A percentile compares a stretch with the other conserved stretches of the same genome.
phyloP scores from a whole-genome alignment of 2,888 invertebrate genomes.

The Agonopterix alstromeriana region DNA sequence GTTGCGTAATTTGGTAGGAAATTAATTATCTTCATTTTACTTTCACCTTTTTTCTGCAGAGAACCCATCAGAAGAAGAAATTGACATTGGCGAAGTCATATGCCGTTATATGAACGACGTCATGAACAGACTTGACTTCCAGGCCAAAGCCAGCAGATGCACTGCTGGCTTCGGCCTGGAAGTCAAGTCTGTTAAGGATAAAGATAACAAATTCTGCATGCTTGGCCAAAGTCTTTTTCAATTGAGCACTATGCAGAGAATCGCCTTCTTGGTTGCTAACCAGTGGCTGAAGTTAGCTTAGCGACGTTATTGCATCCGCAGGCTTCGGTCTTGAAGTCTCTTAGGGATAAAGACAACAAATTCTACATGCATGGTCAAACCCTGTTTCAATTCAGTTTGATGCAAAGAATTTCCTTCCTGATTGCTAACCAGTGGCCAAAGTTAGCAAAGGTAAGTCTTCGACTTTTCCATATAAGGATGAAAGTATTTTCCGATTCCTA shows the following conservation, averaged over 20 bases:
- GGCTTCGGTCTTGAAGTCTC: conserved; percentile 75
- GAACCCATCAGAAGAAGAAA: conserved; percentile 17
- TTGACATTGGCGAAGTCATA: conserved; percentile 63
- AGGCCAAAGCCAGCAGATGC: no score
- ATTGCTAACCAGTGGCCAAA: conserved; percentile 24
- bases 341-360: conserved; percentile 68
- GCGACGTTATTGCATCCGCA: conserved; percentile 72
- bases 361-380: conserved; percentile 55
- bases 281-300: conserved; percentile 29
- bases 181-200: conserved; percentile 71
- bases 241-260: conserved; percentile 25
- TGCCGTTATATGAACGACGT: conserved; percentile 77
- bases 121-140: no score
- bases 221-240: conserved; percentile 35
- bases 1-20: no score
- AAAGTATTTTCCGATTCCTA: no score
- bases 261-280: conserved; percentile 21
- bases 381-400: conserved; percentile 28
- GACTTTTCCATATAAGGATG: no score
- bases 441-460: conserved; percentile 28
- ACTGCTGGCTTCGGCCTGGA: conserved; percentile 72
- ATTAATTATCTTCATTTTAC: no score
- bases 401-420: conserved; percentile 27
- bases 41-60: no score
- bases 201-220: conserved; percentile 70